Base-by-base conservation (phyloP, 2,888 invertebrate genomes). In the Antheraea yamamai region DNA sequence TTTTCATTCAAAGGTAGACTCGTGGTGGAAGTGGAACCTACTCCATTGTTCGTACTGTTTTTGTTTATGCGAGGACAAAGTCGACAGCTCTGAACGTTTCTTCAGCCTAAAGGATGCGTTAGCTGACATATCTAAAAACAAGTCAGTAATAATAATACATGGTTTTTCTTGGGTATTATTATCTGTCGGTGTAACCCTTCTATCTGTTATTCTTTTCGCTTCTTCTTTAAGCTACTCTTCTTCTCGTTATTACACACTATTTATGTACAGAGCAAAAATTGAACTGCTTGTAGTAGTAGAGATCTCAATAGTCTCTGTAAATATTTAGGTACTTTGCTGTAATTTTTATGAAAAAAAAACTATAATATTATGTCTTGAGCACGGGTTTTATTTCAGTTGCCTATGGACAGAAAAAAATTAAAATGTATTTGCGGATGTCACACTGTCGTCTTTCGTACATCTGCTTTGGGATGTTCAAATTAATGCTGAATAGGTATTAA, bases 31-130 rank as follows among this genome's bases (percentile, higher is more conserved):
- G 79, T 97, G 97, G 96, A 87, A 97, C 16, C 96, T 98, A 86
- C 97, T 97, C 96, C 97, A 97, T 89, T 98, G 98, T 91, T 97
- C 98, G 78, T 98, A 98, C 92, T 98, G 98, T 90, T 96, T 98
- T 90, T 98, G 98, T 86, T 94, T 97, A 77, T 98, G 98, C 90
- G 98, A 98, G 86, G 98, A 98, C 84, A 92, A 95, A 79, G 96
- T 96, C 75, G 84, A 93, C 23, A 94, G 93, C 79, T 97, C 98
- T 1, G 97, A 98, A 85, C 96, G 98, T 82, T 97, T 96, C 92
- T 97, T 98, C 91, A 98, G 97, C 91, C 95, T 98, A 84, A 95
- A 96, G 77, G 95, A 97, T 82, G 91, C 93, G 23, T 83, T 95
- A 35, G 92, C 97, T 16, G 95, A 96, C 85, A 84, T 95, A 76